Base-by-base conservation (phyloP, 2,888 invertebrate species). In the Zygaena filipendulae region DNA sequence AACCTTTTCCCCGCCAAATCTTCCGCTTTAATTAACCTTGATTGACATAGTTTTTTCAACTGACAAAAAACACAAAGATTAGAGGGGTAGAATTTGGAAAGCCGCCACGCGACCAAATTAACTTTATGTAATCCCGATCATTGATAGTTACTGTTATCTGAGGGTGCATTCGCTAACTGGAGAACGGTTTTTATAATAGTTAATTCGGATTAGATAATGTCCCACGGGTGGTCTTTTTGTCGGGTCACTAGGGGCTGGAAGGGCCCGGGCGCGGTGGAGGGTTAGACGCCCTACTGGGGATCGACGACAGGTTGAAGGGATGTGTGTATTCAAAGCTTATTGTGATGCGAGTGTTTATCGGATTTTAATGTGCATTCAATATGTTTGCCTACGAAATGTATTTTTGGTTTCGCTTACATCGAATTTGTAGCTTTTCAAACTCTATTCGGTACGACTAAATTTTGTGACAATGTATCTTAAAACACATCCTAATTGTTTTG, bases 161-260 rank as follows among this genome's bases (percentile, higher is more conserved):
- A 22, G 35, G 51, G 47, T 43, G 59, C 72, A 71, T 61, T 63
- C 67, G 66, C 54, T 54, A 55, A 58, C 55, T 52, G 56, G 52
- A 45, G 42, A 35, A 38, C 48, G 54, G n/a, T 59, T 70, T 70
- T 70, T 68, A 58, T 59, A 71, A 70, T 61, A 62, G 67, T 68
- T 72, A 69, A 70, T 67, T 68, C 66, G 63, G 69, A 62, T 69
- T 67, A 70, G 63, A 68, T 71, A 64, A 53, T 61, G 62, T 74
- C 72, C 74, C 75, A 58, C 58, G 75, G 77, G 77, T 74, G 74
- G 75, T 55, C 66, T 42, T 22, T 20, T 34, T 27, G 39, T 22
- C 11, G 30, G 33, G 36, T 31, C 30, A 5, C 11, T 23, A 29
- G 22, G 35, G 35, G 27, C 21, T n/a, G 9, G 4, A 37, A n/a